phyloP scores from a whole-genome alignment of 2,888 invertebrate species.

The Hydrotaea diabolus region DNA sequence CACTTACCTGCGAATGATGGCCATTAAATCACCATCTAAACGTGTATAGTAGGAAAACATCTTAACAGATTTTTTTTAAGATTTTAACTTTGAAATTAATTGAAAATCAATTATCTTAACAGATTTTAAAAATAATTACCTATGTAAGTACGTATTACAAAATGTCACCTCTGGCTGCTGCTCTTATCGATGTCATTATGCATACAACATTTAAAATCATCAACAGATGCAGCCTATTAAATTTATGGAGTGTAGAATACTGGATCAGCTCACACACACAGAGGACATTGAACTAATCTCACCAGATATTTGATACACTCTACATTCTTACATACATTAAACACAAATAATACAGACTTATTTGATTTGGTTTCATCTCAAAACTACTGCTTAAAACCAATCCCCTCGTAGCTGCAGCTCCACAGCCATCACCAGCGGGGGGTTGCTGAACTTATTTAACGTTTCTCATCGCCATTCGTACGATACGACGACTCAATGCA shows the following conservation, averaged over 20 bases:
- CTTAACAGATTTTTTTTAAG: too few relatives aligned
- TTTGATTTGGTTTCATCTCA: background rate
- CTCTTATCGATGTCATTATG: too few relatives aligned
- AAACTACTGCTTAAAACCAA: slow-evolving; percentile 1
- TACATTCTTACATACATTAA: background rate
- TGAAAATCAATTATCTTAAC: too few relatives aligned
- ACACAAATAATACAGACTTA: background rate
- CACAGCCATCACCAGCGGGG: slow-evolving; percentile 5
- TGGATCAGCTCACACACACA: background rate
- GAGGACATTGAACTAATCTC: slow-evolving; percentile 50
- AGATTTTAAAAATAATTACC: too few relatives aligned
- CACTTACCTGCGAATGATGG: too few relatives aligned
- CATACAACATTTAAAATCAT: too few relatives aligned
- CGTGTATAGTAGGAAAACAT: too few relatives aligned
- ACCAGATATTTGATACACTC: background rate
- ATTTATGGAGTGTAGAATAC: too few relatives aligned
- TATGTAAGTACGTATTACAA: too few relatives aligned
- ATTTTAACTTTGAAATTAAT: too few relatives aligned
- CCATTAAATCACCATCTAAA: too few relatives aligned
- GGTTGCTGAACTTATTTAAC: slow-evolving; percentile 33
- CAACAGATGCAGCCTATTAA: background rate
- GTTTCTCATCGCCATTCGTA: background rate
- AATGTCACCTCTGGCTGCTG: too few relatives aligned
- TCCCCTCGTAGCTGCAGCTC: background rate
- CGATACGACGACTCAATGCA: background rate